Base-by-base conservation (phyloP, 2,113 vertebrate species). In the Parus major region DNA sequence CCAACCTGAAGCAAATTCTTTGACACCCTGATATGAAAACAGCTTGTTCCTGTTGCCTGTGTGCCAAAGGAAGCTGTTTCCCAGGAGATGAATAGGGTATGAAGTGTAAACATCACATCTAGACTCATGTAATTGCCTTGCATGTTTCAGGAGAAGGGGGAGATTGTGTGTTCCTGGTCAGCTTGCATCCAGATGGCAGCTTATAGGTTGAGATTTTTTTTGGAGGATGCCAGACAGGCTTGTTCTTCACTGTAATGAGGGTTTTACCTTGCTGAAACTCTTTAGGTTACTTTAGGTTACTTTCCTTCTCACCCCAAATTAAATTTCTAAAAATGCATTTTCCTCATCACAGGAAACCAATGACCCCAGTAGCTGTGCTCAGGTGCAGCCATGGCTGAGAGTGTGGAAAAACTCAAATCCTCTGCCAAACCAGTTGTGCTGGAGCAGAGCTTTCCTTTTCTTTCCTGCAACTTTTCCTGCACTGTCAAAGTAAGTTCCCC, bases 1-100 rank as follows among this genome's bases (percentile, higher is more conserved):
- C 75, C 49, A 66, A 90, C 28, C 55, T 93, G 85, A 90, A 86
- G 76, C 18, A 92, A 80, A 81, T 83, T 86, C 35, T 75, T 83
- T 83, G 82, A 88, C 33, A 69, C 52, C 21, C 12, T 66, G 39
- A 56, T 83, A 78, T 12, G 59, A 73, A 95, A 90, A 19, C 87
- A 90, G 46, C 70, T 70, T 94, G 50, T 86, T 87, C 50, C 66
- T 87, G 78, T 87, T 92, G 44, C 36, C 64, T 72, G 15, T 55
- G 42, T 81, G 75, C 35, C 69, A 88, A 82, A 92, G 33, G 46
- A 95, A 92, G 49, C 55, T 92, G 41, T 66, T 91, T 88, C 35
- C 91, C 86, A 28, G 53, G 82, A 68, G 83, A 86, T 76, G 68
- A 94, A 86, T 88, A 49, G 27, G 27, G 20, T 86, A 75, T 83